phyloP scores from a whole-genome alignment of 2,797 vertebrate species.

The Dipus sagitta region DNA sequence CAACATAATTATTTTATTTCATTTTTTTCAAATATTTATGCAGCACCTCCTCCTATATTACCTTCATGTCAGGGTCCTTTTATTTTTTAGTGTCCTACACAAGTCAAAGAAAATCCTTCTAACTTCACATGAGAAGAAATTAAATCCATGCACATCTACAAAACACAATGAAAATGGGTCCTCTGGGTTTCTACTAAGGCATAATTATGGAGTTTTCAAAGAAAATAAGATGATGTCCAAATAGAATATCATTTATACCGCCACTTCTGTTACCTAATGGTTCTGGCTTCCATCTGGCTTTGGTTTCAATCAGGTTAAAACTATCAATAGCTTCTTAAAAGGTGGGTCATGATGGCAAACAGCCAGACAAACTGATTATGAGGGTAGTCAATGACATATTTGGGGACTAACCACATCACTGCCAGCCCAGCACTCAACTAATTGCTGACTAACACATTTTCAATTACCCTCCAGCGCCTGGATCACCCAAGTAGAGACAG shows the following conservation, averaged over 20 bases:
- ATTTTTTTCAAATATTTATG: constrained; percentile 71
- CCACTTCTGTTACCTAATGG: neutral
- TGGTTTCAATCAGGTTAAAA: constrained; percentile 31
- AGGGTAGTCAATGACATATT: constrained; percentile 46
- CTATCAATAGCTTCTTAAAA: constrained; percentile 26
- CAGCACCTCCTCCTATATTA: constrained; percentile 28
- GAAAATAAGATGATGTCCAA: constrained; percentile 60
- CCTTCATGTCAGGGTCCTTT: constrained; percentile 2
- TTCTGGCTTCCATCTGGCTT: neutral
- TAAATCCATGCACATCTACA: constrained; percentile 59
- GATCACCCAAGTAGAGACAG: neutral
- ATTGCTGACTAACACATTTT: neutral
- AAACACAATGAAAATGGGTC: neutral
- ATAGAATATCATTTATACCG: neutral
- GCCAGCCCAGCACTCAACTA: neutral
- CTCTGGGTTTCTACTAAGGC: constrained; percentile 4
- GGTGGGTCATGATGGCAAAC: neutral
- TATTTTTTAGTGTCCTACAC: neutral
- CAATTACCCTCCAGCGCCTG: neutral
- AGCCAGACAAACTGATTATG: constrained; percentile 21
- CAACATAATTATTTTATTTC: constrained; percentile 70
- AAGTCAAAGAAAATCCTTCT: constrained; percentile 44
- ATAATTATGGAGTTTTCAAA: constrained; percentile 19
- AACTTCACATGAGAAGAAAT: neutral
- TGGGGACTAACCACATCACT: neutral